A percentile compares a stretch with the other conserved stretches of the same genome.
Conservation (phyloP, 1,140 invertebrate species). For the Stegodyphus dumicola region DNA sequence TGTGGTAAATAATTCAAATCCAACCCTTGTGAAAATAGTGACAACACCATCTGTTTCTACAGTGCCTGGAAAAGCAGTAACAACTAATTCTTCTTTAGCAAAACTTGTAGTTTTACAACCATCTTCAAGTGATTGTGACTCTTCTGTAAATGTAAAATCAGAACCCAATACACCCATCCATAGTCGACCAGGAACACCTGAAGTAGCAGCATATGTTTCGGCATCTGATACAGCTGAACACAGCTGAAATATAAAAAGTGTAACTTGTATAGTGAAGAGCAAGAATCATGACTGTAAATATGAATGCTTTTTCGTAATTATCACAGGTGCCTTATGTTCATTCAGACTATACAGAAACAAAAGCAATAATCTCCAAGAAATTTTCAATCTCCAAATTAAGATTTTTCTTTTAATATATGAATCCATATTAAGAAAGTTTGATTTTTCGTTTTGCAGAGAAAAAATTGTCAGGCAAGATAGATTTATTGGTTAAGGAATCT, state of each 20-base stretch:
- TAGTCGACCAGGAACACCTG: constrained; percentile 42
- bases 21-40: constrained; percentile 61
- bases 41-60: constrained; percentile 10
- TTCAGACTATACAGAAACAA: no score
- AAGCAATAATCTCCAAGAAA: no score
- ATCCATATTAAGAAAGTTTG: no score
- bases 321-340: no score
- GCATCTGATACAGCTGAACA: constrained; percentile 26
- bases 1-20: constrained; percentile 30
- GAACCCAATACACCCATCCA: constrained; percentile 25
- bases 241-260: background rate
- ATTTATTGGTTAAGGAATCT: no score
- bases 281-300: no score
- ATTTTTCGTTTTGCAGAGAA: no score
- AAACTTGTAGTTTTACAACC: constrained; percentile 59
- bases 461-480: no score
- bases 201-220: constrained; percentile 55
- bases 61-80: constrained; percentile 22
- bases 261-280: no score
- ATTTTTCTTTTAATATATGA: no score
- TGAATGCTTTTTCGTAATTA: no score
- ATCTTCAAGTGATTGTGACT: constrained; percentile 2
- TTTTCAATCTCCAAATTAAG: no score
- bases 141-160: background rate
- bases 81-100: constrained; percentile 22